Conservation (phyloP, 1,140 invertebrate species). For the Hyphantria cunea region DNA sequence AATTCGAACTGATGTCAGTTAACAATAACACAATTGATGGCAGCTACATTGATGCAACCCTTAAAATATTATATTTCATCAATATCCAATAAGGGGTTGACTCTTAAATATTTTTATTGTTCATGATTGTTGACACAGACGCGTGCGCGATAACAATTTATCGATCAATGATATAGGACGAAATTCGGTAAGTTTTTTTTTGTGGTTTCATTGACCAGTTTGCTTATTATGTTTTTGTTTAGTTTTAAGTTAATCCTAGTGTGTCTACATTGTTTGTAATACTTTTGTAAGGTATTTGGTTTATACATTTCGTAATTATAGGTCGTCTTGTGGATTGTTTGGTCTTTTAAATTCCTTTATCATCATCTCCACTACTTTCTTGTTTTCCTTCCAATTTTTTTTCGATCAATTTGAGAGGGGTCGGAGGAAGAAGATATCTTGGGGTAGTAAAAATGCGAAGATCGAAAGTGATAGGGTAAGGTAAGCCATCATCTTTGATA, state of each 20-base stretch:
- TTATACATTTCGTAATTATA: no score
- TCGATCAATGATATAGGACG: constrained; percentile 51
- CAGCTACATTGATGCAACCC: constrained; percentile 40
- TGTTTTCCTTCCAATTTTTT: no score
- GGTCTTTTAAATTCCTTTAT: no score
- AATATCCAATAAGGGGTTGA: constrained; percentile 47
- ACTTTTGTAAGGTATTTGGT: constrained; percentile 7
- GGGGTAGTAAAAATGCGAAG: no score
- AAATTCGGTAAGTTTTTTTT: constrained; percentile 55
- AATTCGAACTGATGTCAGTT: constrained; percentile 8
- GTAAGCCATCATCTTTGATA: no score
- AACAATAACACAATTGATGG: constrained; percentile 47
- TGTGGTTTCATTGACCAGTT: constrained; percentile 37
- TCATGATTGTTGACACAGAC: constrained; percentile 57
- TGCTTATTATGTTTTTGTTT: constrained; percentile 1
- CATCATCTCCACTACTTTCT: no score
- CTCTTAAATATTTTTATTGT: constrained; percentile 55
- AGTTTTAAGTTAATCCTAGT: constrained; percentile 3
- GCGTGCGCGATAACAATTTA: constrained; percentile 61
- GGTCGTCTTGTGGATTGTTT: no score
- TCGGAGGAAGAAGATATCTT: no score
- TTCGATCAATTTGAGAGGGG: no score
- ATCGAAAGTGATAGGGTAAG: no score
- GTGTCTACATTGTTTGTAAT: constrained; percentile 7
- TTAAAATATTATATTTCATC: constrained; percentile 66